phyloP scores from a whole-genome alignment of 2,888 invertebrate species.

The Volucella bombylans region DNA sequence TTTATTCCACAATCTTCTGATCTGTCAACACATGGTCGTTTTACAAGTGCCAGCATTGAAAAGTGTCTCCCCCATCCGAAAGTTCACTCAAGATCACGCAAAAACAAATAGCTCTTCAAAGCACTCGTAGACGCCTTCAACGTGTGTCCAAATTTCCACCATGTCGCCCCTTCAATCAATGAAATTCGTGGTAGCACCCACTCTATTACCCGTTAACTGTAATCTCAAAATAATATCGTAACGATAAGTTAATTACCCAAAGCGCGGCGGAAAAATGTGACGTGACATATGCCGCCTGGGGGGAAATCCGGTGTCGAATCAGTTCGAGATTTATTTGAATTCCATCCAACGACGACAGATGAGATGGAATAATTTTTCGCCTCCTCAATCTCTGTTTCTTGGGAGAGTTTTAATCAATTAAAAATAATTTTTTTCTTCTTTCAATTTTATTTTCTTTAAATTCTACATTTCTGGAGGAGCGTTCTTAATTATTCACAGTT shows the following conservation, averaged over 20 bases:
- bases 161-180: slow-evolving; percentile 52
- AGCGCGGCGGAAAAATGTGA: slow-evolving; percentile 17
- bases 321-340: slow-evolving; percentile 66
- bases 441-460: background rate
- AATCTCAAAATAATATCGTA: slow-evolving; percentile 70
- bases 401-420: slow-evolving; percentile 54
- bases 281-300: slow-evolving; percentile 42
- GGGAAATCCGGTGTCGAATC: slow-evolving; percentile 60
- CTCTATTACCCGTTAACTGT: slow-evolving; percentile 59
- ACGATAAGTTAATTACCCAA: slow-evolving; percentile 69
- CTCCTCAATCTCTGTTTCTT: slow-evolving; percentile 12
- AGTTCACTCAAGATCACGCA: slow-evolving; percentile 27
- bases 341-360: slow-evolving; percentile 57
- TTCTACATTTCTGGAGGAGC: slow-evolving; percentile 18
- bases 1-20: slow-evolving; percentile 42
- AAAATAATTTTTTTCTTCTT: slow-evolving; percentile 16
- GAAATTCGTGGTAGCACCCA: slow-evolving; percentile 37
- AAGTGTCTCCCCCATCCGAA: background rate
- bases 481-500: slow-evolving; percentile 51
- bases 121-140: slow-evolving; percentile 5
- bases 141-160: background rate
- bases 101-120: slow-evolving; percentile 8
- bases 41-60: slow-evolving; percentile 20
- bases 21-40: slow-evolving; percentile 49
- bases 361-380: slow-evolving; percentile 39